Base-by-base conservation (phyloP, 2,113 vertebrate species). In the Phainopepla nitens region DNA sequence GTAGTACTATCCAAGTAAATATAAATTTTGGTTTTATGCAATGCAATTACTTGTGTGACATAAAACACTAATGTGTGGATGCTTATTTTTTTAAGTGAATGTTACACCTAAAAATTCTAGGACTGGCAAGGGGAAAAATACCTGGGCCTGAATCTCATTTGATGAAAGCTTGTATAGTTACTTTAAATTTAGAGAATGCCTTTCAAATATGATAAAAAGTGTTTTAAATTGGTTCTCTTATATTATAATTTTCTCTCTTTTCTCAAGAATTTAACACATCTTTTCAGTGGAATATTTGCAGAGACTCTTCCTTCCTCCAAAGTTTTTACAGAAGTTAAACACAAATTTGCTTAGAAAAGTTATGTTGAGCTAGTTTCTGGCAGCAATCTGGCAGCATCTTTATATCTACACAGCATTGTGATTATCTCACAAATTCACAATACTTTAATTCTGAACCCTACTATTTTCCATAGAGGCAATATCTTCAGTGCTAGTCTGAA, bases 401-500 rank as follows among this genome's bases (percentile, higher is more conserved):
- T 79, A 16, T 62, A 80, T 62, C 82, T 90, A 47, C 33, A 69
- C 35, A 73, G 13, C 42, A 70, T 5, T 65, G 80, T 77, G 82
- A 93, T 96, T 82, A 72, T 93, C 75, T 96, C 50, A 73, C 29
- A 91, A 89, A 93, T 82, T 85, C 82, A 70, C 82, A 88, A 54
- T 44, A 85, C 75, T 93, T 95, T 87, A 83, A 76, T 91, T 90
- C 75, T 51, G 54, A 88, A 79, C 73, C 64, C 66, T 76, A 36
- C 50, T 70, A n/a, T 90, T 96, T 96, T 91, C 94, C 75, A 80
- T 73, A 36, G 87, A 94, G 39, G 71, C 62, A 88, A 62, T 93
- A 91, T 73, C 78, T 71, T 83, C 87, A 77, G 77, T 42, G 35
- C 53, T 88, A 72, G 24, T 51, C 79, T 90, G 84, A 96, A 93